Percentiles rank a stretch among this genome's conserved stretches.
Evolutionary conservation across 2,888 invertebrate genomes (phyloP).

Genomic region (Apantesis nais): DNA sequence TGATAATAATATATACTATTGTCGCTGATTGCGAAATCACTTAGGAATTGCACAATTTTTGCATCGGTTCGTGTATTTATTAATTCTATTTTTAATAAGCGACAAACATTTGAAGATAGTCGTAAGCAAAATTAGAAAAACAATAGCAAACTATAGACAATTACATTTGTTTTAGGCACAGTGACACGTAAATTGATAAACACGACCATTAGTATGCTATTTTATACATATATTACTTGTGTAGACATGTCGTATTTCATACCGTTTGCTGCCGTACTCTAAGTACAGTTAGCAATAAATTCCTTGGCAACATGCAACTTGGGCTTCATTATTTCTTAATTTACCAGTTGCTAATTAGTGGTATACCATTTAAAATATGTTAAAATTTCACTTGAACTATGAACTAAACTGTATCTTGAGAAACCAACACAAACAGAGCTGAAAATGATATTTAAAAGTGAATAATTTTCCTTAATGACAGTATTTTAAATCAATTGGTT

Average conservation of each 20-base stretch:
- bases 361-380: background rate
- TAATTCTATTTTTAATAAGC: conserved; percentile 17
- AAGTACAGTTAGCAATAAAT: conserved; percentile 48
- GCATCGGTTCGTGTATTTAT: conserved; percentile 27
- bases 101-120: conserved; percentile 32
- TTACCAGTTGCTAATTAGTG: conserved; percentile 14
- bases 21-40: conserved; percentile 25
- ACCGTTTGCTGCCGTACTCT: conserved; percentile 50
- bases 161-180: conserved; percentile 32
- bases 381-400: background rate
- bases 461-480: background rate
- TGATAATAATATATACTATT: conserved; percentile 23
- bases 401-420: background rate
- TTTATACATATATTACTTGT: conserved; percentile 65
- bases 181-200: conserved; percentile 55
- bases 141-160: conserved; percentile 53
- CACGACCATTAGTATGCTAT: conserved; percentile 72
- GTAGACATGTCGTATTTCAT: conserved; percentile 52
- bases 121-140: conserved; percentile 51
- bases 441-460: background rate
- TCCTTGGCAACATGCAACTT: conserved; percentile 34
- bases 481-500: background rate
- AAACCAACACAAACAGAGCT: background rate
- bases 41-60: conserved; percentile 39
- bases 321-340: conserved; percentile 30